Base-by-base conservation (phyloP, 2,797 vertebrate species). In the Sebastes alutus region DNA sequence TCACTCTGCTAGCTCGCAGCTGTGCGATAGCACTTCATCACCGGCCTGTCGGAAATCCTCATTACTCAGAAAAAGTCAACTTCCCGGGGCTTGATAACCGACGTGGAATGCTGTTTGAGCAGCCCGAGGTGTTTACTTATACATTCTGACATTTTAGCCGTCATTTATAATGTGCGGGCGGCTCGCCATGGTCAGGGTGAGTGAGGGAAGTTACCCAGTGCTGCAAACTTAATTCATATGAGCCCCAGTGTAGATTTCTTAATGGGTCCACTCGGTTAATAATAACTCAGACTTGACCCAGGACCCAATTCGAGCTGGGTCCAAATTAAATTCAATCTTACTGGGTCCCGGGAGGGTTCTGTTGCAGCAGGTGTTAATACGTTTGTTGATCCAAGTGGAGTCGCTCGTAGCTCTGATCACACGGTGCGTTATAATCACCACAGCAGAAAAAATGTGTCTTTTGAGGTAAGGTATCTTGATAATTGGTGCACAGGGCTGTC, bases 21-120 rank as follows among this genome's bases (percentile, higher is more conserved):
- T 87, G 78, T 35, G 61, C 60, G 0, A 13, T n/a, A 54, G 62
- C n/a, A 60, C 71, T 91, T 80, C 60, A 86, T 87, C 66, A 78
- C 35, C 2, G 14, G 30, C 55, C 38, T 78, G 78, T 85, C 64
- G 1, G 18, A 77, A 23, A 59, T 60, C 58, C 42, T 56, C 35
- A 74, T 80, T 58, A 55, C 60, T 80, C 27, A 35, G 60, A 71
- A 22, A 61, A 14, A 49, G 8, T 63, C 22, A 22, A 20, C 29
- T 64, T 75, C 25, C 27, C 23, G 30, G 14, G 9, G 63, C 11
- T 52, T 73, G 11, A 46, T 52, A 73, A 58, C 23, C 59, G 33
- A 7, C 29, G 9, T 32, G 23, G 14, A 59, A 58, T 16, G 13
- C n/a, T 58, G 23, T 54, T 25, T 72, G 42, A 30, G 58, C 27